Conservation (phyloP, 2,888 invertebrate species). For the Luffia ferchaultella region DNA sequence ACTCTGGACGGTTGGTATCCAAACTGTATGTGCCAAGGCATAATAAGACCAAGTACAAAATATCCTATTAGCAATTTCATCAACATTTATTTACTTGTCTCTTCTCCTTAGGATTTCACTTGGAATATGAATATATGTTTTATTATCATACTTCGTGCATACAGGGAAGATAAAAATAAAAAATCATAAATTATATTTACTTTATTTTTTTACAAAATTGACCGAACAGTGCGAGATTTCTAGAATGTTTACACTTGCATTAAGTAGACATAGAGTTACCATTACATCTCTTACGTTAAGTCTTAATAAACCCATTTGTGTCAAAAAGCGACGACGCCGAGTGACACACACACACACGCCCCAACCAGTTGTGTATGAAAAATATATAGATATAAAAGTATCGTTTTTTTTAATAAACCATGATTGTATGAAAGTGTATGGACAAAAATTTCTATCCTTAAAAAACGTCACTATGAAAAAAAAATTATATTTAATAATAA, state of each 20-base stretch:
- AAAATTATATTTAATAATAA: slow-evolving; percentile 57
- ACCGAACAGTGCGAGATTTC: slow-evolving; percentile 68
- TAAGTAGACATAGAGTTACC: slow-evolving; percentile 65
- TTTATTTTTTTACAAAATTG: slow-evolving; percentile 66
- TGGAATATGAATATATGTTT: too few relatives aligned
- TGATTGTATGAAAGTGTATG: slow-evolving; percentile 42
- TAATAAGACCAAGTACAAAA: too few relatives aligned
- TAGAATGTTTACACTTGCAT: slow-evolving; percentile 67
- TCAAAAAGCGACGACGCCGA: slow-evolving; percentile 46
- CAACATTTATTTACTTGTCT: too few relatives aligned
- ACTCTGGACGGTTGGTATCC: too few relatives aligned
- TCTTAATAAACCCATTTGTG: slow-evolving; percentile 61
- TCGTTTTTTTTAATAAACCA: slow-evolving; percentile 29
- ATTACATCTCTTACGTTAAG: slow-evolving; percentile 59
- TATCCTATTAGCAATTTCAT: too few relatives aligned
- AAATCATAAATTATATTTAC: slow-evolving; percentile 55
- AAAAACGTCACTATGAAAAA: slow-evolving; percentile 45
- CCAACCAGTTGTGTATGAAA: slow-evolving; percentile 32
- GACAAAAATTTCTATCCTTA: slow-evolving; percentile 45
- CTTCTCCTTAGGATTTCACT: too few relatives aligned
- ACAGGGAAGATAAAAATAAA: slow-evolving; percentile 24
- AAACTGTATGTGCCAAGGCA: too few relatives aligned
- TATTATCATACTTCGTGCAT: too few relatives aligned
- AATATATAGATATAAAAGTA: slow-evolving; percentile 28
- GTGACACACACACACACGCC: slow-evolving; percentile 32